Conservation (phyloP, 2,113 vertebrate genomes). For the Chroicocephalus ridibundus region DNA sequence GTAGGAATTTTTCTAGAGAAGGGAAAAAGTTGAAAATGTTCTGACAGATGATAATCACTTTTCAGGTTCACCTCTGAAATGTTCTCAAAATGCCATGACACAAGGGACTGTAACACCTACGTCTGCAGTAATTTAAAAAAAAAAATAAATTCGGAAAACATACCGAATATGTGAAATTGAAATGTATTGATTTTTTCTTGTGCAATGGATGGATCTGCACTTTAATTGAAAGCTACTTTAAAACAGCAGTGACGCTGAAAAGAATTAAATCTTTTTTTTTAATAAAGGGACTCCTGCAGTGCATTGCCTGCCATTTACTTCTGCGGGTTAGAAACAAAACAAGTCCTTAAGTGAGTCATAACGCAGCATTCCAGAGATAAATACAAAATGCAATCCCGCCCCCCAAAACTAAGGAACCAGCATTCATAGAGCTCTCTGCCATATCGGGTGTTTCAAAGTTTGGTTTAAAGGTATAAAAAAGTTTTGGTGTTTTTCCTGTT, state of each 20-base stretch:
- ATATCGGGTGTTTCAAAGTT: neutral
- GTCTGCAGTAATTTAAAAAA: neutral
- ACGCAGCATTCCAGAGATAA: neutral
- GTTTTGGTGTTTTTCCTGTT: neutral
- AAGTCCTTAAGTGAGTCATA: neutral
- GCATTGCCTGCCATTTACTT: neutral
- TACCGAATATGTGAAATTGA: neutral
- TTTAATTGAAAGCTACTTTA: constrained; percentile 7
- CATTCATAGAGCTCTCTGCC: neutral
- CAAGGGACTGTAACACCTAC: neutral
- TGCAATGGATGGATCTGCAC: neutral
- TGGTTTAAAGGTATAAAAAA: neutral
- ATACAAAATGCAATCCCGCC: neutral
- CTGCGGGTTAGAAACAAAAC: neutral
- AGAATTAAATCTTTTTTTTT: neutral
- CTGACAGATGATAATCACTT: neutral
- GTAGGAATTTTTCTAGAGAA: neutral
- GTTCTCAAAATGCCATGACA: neutral
- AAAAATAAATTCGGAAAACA: neutral
- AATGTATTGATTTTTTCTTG: neutral
- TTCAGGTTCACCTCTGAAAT: neutral
- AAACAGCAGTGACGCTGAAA: neutral
- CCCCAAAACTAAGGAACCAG: neutral
- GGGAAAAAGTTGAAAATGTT: neutral
- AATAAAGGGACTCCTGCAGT: neutral